A percentile compares a stretch with the other conserved stretches of the same genome.
These are phyloP conservation scores for Cantharis nigra DNA, from an alignment of 2,888 invertebrate genomes.

Conservation along the genomic window DNA sequence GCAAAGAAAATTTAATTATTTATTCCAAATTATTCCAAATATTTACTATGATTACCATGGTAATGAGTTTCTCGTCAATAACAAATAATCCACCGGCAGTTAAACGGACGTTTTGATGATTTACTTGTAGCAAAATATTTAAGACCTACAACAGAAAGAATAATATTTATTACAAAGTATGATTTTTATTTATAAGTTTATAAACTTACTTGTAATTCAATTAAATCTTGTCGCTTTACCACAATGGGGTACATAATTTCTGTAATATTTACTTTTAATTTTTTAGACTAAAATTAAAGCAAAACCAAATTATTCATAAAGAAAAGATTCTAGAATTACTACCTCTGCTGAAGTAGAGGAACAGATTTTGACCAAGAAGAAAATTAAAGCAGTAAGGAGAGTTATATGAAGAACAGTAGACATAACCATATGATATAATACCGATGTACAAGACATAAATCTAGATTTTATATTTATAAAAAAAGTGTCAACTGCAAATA, in stretches of 20 bases:
- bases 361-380: neutral
- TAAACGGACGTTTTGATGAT: slow-evolving; percentile 15
- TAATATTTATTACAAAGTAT: neutral
- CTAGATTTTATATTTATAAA: neutral
- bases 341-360: slow-evolving; percentile 14
- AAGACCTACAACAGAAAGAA: slow-evolving; percentile 3
- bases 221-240: neutral
- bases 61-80: slow-evolving; percentile 11
- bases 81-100: slow-evolving; percentile 17
- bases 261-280: slow-evolving; percentile 3
- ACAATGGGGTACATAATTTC: neutral
- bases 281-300: slow-evolving; percentile 8
- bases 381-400: neutral
- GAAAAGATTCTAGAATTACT: neutral
- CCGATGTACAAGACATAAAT: no score
- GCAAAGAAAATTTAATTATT: neutral
- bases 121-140: slow-evolving; percentile 7
- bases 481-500: neutral
- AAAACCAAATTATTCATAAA: neutral
- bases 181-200: neutral
- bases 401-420: accelerated
- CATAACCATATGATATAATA: neutral
- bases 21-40: no score
- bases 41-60: no score
- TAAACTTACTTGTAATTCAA: neutral